Evolutionary conservation across 2,797 vertebrate species (phyloP).

Genomic region (Nasua narica): DNA sequence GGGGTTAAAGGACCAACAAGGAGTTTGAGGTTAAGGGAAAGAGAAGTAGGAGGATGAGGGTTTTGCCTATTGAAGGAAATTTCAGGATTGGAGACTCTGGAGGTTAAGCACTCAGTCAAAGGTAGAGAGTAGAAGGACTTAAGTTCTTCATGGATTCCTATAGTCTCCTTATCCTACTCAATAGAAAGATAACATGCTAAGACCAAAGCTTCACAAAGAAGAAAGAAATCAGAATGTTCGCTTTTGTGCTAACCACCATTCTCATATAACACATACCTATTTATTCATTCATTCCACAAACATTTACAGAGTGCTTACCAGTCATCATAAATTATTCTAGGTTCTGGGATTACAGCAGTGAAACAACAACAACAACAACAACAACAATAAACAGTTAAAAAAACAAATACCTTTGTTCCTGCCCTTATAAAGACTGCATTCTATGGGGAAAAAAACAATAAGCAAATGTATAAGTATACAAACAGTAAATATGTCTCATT

Average conservation of each 20-base stretch:
- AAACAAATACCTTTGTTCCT: neutral
- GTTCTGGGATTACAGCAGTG: neutral
- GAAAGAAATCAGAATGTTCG: neutral
- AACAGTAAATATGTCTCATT: neutral
- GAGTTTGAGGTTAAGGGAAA: neutral
- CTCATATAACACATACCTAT: neutral
- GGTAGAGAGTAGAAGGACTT: neutral
- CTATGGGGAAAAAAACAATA: neutral
- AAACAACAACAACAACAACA: neutral
- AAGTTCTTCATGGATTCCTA: neutral
- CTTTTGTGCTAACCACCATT: neutral
- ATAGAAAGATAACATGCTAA: neutral
- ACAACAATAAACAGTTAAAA: neutral
- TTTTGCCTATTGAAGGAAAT: neutral
- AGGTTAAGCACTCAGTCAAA: neutral
- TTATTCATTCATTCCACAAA: neutral
- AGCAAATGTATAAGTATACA: neutral
- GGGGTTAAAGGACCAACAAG: neutral
- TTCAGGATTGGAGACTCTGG: neutral
- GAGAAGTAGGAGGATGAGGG: neutral
- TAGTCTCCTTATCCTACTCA: neutral
- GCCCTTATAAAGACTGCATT: neutral
- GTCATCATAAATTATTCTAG: neutral
- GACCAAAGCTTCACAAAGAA: neutral
- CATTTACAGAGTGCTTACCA: neutral